Conservation (phyloP, 2,888 invertebrate genomes). For the Microchrysa polita region DNA sequence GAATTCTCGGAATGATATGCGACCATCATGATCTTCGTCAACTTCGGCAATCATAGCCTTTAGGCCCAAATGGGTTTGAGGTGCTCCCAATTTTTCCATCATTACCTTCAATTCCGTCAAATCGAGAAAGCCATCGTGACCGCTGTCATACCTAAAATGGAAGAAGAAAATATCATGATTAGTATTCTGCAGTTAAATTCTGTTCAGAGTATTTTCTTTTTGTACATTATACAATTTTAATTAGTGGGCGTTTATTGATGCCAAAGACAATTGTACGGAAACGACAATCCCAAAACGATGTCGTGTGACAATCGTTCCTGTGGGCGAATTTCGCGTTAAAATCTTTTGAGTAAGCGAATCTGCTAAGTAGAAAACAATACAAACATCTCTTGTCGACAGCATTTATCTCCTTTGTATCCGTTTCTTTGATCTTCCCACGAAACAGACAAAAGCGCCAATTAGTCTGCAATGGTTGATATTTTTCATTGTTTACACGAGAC, state of each 20-base stretch:
- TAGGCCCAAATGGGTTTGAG: constrained; percentile 93
- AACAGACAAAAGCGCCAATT: constrained; percentile 9
- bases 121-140: constrained; percentile 88
- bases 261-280: too few species aligned
- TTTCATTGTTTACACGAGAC: constrained; percentile 1
- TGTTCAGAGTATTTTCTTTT: not conserved
- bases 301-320: too few species aligned
- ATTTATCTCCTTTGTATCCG: too few species aligned
- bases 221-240: too few species aligned
- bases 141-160: constrained; percentile 84
- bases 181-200: not conserved
- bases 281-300: too few species aligned
- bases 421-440: not conserved
- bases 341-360: too few species aligned
- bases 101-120: constrained; percentile 90
- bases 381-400: too few species aligned
- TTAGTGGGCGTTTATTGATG: too few species aligned
- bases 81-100: constrained; percentile 96
- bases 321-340: too few species aligned
- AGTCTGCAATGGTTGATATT: constrained; percentile 3
- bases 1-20: constrained; percentile 92
- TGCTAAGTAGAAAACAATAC: too few species aligned
- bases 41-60: constrained; percentile 95
- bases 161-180: constrained; percentile 16
- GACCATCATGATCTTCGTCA: constrained; percentile 85